Evolutionary conservation across 92 coral and sea anemone species (phyloP).

Genomic region (Phenganax stokvisi): DNA sequence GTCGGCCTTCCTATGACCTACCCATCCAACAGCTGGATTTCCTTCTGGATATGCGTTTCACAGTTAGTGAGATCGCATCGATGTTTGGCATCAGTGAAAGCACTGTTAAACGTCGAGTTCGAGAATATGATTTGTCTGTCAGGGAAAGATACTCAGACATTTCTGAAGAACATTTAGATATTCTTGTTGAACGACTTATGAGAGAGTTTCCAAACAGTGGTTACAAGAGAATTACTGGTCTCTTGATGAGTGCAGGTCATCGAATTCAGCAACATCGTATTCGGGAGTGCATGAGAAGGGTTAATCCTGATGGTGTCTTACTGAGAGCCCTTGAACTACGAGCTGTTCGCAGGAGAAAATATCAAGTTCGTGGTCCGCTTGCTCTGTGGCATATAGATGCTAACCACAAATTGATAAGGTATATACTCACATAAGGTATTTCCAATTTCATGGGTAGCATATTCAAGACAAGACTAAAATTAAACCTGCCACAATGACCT

Average conservation of each 20-base stretch:
- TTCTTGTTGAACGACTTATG: conserved; percentile 34
- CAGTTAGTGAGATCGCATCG: conserved; percentile 45
- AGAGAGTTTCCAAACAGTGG: conserved; percentile 52
- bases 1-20: conserved; percentile 37
- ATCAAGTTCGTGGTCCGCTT: conserved; percentile 40
- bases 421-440: not conserved
- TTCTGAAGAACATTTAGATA: conserved; percentile 40
- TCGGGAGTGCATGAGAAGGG: conserved; percentile 39
- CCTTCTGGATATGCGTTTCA: conserved; percentile 39
- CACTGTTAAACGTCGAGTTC: conserved; percentile 47
- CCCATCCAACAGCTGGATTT: conserved; percentile 40
- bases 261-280: conserved; percentile 39
- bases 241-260: conserved; percentile 43
- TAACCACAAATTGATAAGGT: conserved; percentile 49
- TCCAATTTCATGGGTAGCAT: too few species aligned
- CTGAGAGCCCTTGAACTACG: conserved; percentile 36
- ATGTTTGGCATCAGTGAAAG: conserved; percentile 51
- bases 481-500: too few species aligned
- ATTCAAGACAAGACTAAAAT: too few species aligned
- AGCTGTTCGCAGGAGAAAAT: conserved; percentile 23
- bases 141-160: conserved; percentile 46
- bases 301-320: conserved; percentile 36
- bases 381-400: conserved; percentile 49
- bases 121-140: conserved; percentile 38
- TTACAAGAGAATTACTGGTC: conserved; percentile 51